phyloP scores from a whole-genome alignment of 2,888 invertebrate genomes.

The Drosophila mimetica region DNA sequence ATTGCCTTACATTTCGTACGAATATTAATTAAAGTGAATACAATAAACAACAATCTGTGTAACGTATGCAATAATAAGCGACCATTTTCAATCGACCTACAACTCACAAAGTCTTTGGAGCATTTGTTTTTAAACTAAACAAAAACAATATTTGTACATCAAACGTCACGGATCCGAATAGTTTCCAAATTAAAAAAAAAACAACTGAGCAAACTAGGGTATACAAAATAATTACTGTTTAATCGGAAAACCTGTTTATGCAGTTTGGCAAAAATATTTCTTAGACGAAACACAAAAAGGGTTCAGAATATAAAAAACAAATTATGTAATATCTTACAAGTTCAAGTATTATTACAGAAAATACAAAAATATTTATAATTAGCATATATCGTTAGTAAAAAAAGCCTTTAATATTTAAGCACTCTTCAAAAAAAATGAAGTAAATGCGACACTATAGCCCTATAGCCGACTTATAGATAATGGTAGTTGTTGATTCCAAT shows the following conservation, averaged over 20 bases:
- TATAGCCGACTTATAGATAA: conserved; percentile 20
- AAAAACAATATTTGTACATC: conserved; percentile 5
- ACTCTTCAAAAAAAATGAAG: conserved; percentile 1
- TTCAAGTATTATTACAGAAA: conserved; percentile 39
- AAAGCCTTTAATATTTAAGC: conserved; percentile 24
- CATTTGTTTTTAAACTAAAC: conserved; percentile 27
- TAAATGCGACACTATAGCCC: conserved; percentile 2
- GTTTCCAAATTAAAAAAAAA: conserved; percentile 12
- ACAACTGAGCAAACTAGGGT: conserved; percentile 9
- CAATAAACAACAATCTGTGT: conserved; percentile 59
- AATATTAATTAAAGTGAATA: conserved; percentile 40
- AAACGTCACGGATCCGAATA: conserved; percentile 10
- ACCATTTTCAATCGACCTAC: conserved; percentile 52
- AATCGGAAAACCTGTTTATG: conserved; percentile 8
- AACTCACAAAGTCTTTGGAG: conserved; percentile 41
- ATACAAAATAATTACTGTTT: conserved; percentile 6
- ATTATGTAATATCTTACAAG: conserved; percentile 10
- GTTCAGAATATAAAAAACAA: neutral
- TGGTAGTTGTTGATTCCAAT: conserved; percentile 30
- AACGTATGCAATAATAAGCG: conserved; percentile 69
- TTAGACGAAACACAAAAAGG: conserved; percentile 14
- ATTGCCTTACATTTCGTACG: conserved; percentile 47
- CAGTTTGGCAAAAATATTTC: conserved; percentile 29
- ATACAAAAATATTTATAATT: conserved; percentile 21
- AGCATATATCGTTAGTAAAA: conserved; percentile 11